These are phyloP conservation scores for Micropterix aruncella DNA, from an alignment of 2,888 invertebrate species.

Conservation along the genomic window DNA sequence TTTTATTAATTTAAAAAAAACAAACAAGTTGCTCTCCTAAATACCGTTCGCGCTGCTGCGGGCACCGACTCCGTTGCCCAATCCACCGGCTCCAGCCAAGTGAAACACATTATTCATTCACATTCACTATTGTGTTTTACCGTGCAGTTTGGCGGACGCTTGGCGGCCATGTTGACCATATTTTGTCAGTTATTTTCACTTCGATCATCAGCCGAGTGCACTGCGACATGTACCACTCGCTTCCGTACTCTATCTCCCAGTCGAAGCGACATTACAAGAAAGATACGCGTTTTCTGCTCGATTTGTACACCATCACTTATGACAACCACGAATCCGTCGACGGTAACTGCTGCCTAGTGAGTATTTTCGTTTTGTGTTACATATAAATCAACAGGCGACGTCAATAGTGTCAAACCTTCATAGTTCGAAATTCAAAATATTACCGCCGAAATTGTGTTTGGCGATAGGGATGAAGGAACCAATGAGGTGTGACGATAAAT, in stretches of 20 bases:
- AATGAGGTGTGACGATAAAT: too few species aligned
- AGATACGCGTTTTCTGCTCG: slow-evolving; percentile 68
- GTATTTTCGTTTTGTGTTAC: too few species aligned
- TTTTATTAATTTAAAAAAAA: too few species aligned
- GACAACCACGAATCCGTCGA: slow-evolving; percentile 68
- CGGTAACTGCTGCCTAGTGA: slow-evolving; percentile 52
- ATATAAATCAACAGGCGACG: too few species aligned
- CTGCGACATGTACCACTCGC: slow-evolving; percentile 17
- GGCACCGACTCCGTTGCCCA: background rate
- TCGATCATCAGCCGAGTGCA: too few species aligned
- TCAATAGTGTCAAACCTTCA: too few species aligned
- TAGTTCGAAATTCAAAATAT: too few species aligned
- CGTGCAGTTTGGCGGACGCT: slow-evolving; percentile 2
- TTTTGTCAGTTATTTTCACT: slow-evolving; percentile 6
- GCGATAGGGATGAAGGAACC: too few species aligned
- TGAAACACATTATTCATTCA: slow-evolving; percentile 2
- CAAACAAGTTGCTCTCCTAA: too few species aligned
- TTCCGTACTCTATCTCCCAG: slow-evolving; percentile 39
- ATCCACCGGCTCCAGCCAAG: background rate
- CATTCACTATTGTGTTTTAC: slow-evolving; percentile 2
- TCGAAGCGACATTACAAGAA: slow-evolving; percentile 71
- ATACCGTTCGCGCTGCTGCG: background rate
- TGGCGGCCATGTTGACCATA: slow-evolving; percentile 3
- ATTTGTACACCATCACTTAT: slow-evolving; percentile 76
- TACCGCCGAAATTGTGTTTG: too few species aligned